Percentiles rank a stretch among this genome's conserved stretches.
Conservation (phyloP, 2,797 vertebrate genomes). For the Tangara arthus region DNA sequence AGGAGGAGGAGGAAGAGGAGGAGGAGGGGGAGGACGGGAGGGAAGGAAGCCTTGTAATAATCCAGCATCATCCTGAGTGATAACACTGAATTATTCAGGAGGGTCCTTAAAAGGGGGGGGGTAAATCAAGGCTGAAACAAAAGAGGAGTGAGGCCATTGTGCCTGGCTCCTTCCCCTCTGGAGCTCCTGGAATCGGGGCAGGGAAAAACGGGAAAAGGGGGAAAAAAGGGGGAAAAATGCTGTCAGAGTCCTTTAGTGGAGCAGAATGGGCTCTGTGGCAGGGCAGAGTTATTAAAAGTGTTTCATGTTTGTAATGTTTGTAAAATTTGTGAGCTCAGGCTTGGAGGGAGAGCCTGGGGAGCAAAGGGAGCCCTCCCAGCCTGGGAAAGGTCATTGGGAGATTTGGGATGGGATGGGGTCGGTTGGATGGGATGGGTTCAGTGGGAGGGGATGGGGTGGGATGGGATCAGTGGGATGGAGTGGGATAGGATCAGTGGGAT, state of each 20-base stretch:
- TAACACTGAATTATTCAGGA: constrained; percentile 97
- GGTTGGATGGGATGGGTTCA: too few relatives aligned
- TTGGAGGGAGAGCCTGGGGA: background rate
- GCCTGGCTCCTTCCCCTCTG: constrained; percentile 57
- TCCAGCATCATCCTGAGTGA: constrained; percentile 82
- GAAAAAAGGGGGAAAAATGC: constrained; percentile 36
- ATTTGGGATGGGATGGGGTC: background rate
- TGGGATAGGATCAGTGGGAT: background rate
- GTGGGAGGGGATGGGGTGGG: background rate
- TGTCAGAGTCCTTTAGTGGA: constrained; percentile 74
- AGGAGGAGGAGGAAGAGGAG: constrained; percentile 17
- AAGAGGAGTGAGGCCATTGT: constrained; percentile 76
- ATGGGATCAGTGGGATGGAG: background rate
- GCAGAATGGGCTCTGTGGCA: constrained; percentile 74
- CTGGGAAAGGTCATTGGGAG: background rate
- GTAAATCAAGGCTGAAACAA: constrained; percentile 82
- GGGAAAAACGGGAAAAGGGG: background rate
- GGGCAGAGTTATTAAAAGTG: constrained; percentile 56
- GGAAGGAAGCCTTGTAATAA: constrained; percentile 49
- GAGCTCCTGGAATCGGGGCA: constrained; percentile 70
- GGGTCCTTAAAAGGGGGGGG: constrained; percentile 79
- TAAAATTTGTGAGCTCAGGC: background rate
- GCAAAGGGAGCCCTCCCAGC: background rate
- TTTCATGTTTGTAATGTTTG: background rate
- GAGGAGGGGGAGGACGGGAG: constrained; percentile 70